Base-by-base conservation (phyloP, 2,113 vertebrate genomes). In the Myrmecophaga tridactyla region DNA sequence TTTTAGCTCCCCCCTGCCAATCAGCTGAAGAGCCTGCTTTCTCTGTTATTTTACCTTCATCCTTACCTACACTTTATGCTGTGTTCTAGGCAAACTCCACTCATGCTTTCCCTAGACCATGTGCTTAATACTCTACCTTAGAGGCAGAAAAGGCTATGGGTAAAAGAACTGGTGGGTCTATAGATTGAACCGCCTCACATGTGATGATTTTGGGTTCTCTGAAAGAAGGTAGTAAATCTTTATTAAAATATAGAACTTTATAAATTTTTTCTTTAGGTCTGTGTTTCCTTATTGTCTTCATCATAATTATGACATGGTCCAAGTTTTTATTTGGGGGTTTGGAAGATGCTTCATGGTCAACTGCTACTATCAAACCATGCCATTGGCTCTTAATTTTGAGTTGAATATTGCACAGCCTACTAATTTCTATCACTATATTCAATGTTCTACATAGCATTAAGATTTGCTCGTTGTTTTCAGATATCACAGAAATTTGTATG, bases 381-480 rank as follows among this genome's bases (percentile, higher is more conserved):
- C n/a, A n/a, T n/a, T n/a, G 36, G 56, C 6, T 80, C 43, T 82
- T n/a, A 70, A 83, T 56, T 81, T 92, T 46, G 46, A 83, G 85
- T 9, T 92, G 39, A 86, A 70, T 65, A 39, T 56, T 84, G 4
- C 82, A 81, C 6, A 81, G 34, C 46, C n/a, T 80, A 70, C 31
- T 77, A 58, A 86, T 78, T 72, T 76, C 51, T 53, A 20, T 69
- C 31, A 27, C 18, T 75, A 11, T 15, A 63, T 78, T 73, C 7
- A 86, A 8, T 87, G n/a, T 29, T 58, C 78, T 46, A 6, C 31
- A 34, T 29, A 29, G 75, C 84, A 80, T 62, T 5, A 63, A 77
- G 12, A 48, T 43, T 63, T 83, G 23, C n/a, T 53, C 92, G 39
- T 78, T 96, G 80, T 36, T 94, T 93, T 76, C 7, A 85, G 82